These are phyloP conservation scores for Mesocricetus auratus DNA, from an alignment of 2,113 vertebrate genomes.

Conservation along the genomic window DNA sequence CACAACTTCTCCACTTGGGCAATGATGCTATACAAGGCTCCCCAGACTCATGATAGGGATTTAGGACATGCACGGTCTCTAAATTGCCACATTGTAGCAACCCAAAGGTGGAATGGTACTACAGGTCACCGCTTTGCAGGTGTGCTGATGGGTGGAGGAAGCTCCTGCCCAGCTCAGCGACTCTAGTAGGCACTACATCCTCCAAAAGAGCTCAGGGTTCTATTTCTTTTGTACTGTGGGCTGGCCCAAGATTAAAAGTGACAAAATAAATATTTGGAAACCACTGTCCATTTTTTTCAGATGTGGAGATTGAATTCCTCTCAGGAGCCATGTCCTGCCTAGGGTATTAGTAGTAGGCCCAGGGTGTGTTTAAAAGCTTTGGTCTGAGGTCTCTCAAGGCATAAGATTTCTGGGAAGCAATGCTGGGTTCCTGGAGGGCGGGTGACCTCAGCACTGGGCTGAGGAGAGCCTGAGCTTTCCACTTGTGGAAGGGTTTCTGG, in stretches of 20 bases:
- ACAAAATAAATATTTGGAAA: constrained; percentile 13
- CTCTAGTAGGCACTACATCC: background rate
- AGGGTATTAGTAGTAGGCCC: background rate
- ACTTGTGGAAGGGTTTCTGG: background rate
- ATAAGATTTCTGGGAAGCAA: background rate
- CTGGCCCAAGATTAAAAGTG: background rate
- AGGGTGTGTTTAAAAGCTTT: background rate
- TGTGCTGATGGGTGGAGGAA: background rate
- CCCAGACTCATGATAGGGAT: background rate
- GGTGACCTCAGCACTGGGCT: background rate
- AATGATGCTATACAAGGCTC: background rate
- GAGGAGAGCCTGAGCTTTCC: background rate
- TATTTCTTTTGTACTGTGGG: background rate
- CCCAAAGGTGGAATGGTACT: background rate
- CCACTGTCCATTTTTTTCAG: background rate
- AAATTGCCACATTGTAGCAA: background rate
- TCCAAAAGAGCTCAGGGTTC: background rate
- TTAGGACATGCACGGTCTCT: background rate
- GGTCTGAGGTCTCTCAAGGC: background rate
- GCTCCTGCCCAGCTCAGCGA: background rate
- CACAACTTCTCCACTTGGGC: background rate
- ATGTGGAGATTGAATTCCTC: background rate
- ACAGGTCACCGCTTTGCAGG: background rate
- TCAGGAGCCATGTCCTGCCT: background rate
- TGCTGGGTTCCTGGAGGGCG: background rate